Percentiles rank a stretch among this genome's conserved stretches.
phyloP scores from a whole-genome alignment of 2,888 invertebrate genomes.

The Leptopilina myrica region DNA sequence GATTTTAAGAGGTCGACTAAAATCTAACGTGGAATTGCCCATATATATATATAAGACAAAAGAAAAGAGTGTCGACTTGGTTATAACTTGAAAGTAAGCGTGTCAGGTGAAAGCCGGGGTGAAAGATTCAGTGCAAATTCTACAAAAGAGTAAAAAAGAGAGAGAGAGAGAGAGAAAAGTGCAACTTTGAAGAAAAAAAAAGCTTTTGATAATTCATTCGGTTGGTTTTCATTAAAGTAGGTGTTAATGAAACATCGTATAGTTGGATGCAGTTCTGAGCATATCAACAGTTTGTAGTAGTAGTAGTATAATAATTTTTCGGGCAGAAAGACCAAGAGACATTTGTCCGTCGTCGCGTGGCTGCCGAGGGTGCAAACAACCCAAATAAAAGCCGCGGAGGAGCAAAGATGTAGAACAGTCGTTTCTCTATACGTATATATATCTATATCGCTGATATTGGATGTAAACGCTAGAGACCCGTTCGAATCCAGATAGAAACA shows the following conservation, averaged over 20 bases:
- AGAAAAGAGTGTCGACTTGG: background rate
- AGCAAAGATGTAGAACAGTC: background rate
- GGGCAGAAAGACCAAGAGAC: slow-evolving; percentile 1
- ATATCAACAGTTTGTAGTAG: no score
- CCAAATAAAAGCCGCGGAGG: slow-evolving; percentile 22
- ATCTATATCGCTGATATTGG: background rate
- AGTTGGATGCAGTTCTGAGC: slow-evolving; percentile 8
- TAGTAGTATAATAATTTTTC: slow-evolving; percentile 11
- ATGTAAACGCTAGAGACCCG: slow-evolving; percentile 5
- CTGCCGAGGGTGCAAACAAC: slow-evolving; percentile 28
- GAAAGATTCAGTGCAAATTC: slow-evolving; percentile 3
- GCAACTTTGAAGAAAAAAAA: background rate
- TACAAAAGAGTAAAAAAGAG: no score
- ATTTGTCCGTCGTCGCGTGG: slow-evolving; percentile 29
- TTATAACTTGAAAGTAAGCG: background rate
- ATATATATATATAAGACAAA: no score
- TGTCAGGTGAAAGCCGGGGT: slow-evolving; percentile 16
- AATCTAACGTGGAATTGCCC: no score
- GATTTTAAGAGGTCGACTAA: no score
- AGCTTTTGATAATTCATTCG: slow-evolving; percentile 36
- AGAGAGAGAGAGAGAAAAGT: background rate
- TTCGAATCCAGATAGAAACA: slow-evolving; percentile 7
- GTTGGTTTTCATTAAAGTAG: slow-evolving; percentile 20
- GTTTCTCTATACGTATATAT: background rate
- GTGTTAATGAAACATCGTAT: slow-evolving; percentile 26